phyloP scores from a whole-genome alignment of 2,888 invertebrate genomes.

The Thereva nobilitata region DNA sequence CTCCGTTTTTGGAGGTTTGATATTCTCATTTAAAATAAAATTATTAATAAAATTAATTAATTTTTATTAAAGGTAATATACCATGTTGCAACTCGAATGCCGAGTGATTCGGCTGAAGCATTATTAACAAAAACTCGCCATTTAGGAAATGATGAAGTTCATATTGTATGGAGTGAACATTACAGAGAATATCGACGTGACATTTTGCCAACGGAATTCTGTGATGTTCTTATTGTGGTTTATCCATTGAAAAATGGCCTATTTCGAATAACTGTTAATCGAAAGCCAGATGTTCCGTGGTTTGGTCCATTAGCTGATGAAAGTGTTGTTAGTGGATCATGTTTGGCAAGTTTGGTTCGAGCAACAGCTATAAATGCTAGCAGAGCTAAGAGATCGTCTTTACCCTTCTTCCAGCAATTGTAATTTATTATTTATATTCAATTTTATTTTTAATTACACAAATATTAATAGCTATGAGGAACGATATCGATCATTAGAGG shows the following conservation, averaged over 20 bases:
- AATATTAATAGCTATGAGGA: conserved; percentile 78
- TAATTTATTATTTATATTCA: conserved; percentile 59
- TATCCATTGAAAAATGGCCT: conserved; percentile 89
- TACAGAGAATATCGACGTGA: conserved; percentile 92
- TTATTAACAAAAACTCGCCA: conserved; percentile 91
- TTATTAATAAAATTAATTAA: background rate
- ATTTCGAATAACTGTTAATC: conserved; percentile 84
- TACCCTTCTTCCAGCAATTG: conserved; percentile 91
- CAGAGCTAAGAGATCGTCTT: conserved; percentile 83
- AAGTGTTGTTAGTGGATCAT: conserved; percentile 64
- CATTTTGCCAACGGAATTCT: conserved; percentile 98
- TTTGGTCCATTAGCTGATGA: conserved; percentile 97
- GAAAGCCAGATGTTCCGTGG: conserved; percentile 87
- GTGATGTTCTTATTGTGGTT: conserved; percentile 95
- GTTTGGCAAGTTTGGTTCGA: conserved; percentile 82
- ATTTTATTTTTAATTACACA: conserved; percentile 15
- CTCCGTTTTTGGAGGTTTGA: conserved; percentile 82
- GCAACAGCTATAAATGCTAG: conserved; percentile 92
- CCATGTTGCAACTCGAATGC: conserved; percentile 98
- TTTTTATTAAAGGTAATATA: conserved; percentile 68
- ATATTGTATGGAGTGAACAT: conserved; percentile 99
- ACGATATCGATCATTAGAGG: conserved; percentile 81
- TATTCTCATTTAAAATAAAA: background rate
- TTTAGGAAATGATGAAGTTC: conserved; percentile 97
- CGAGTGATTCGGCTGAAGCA: conserved; percentile 84